A percentile compares a stretch with the other conserved stretches of the same genome.
Evolutionary conservation across 2,888 invertebrate genomes (phyloP).

Genomic region (Chrysina gloriosa): DNA sequence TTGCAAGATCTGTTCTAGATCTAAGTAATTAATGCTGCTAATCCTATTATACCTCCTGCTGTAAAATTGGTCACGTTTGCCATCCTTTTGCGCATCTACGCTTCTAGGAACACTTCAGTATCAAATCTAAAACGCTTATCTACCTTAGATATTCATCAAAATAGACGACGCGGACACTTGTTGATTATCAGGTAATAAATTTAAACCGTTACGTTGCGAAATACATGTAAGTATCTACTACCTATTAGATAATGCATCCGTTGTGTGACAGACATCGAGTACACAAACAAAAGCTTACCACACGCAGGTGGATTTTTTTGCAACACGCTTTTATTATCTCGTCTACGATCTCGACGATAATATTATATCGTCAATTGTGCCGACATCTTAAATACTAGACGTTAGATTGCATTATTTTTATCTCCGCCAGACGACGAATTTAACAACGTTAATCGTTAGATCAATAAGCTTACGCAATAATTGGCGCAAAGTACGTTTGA

Average conservation of each 20-base stretch:
- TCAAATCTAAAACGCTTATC: not conserved
- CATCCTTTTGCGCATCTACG: not conserved
- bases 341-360: constrained; percentile 15
- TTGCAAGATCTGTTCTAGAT: no score
- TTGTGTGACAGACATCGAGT: not conserved
- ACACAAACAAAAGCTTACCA: constrained; percentile 3
- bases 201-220: not conserved
- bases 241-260: not conserved
- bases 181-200: not conserved
- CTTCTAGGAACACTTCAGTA: not conserved
- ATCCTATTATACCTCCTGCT: no score
- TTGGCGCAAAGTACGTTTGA: not conserved
- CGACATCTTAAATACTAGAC: not conserved
- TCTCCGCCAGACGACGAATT: not conserved
- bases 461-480: not conserved
- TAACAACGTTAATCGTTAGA: not conserved
- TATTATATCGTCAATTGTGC: not conserved
- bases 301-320: constrained; percentile 17
- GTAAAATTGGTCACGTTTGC: no score
- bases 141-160: not conserved
- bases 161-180: not conserved
- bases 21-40: no score
- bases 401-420: not conserved
- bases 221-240: not conserved
- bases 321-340: constrained; percentile 1